phyloP scores from a whole-genome alignment of 2,888 invertebrate genomes.

The Stenchaetothrips biformis region DNA sequence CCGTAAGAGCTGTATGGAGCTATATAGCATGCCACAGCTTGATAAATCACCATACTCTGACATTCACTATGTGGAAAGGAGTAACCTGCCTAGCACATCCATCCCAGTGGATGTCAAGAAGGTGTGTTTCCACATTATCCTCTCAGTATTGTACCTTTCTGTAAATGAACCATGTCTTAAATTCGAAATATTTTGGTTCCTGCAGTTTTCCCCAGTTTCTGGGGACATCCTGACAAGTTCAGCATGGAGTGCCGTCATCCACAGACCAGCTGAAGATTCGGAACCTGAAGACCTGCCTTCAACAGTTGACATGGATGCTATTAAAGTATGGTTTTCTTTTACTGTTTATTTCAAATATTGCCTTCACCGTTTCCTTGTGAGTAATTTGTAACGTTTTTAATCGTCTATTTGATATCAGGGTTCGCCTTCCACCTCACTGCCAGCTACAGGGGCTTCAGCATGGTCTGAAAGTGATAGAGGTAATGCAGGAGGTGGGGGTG shows the following conservation, averaged over 20 bases:
- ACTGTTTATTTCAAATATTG: too few relatives aligned
- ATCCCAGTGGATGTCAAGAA: conserved; percentile 36
- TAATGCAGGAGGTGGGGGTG: conserved; percentile 27
- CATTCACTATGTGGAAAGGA: conserved; percentile 36
- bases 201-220: conserved; percentile 60
- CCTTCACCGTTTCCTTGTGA: background rate
- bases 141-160: conserved; percentile 4
- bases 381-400: background rate
- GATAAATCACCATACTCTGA: conserved; percentile 38
- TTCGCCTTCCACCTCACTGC: conserved; percentile 36
- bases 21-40: conserved; percentile 42
- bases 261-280: conserved; percentile 49
- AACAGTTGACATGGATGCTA: conserved; percentile 62
- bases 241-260: conserved; percentile 44
- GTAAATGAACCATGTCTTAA: background rate
- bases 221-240: conserved; percentile 41
- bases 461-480: conserved; percentile 29
- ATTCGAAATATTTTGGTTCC: conserved; percentile 43
- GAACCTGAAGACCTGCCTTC: conserved; percentile 60
- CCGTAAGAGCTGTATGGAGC: conserved; percentile 39
- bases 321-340: conserved; percentile 46
- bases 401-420: conserved; percentile 26
- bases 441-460: conserved; percentile 32
- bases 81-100: conserved; percentile 33
- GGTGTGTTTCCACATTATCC: conserved; percentile 31